These are phyloP conservation scores for Staurois parvus DNA, from an alignment of 2,797 vertebrate genomes.

Conservation along the genomic window DNA sequence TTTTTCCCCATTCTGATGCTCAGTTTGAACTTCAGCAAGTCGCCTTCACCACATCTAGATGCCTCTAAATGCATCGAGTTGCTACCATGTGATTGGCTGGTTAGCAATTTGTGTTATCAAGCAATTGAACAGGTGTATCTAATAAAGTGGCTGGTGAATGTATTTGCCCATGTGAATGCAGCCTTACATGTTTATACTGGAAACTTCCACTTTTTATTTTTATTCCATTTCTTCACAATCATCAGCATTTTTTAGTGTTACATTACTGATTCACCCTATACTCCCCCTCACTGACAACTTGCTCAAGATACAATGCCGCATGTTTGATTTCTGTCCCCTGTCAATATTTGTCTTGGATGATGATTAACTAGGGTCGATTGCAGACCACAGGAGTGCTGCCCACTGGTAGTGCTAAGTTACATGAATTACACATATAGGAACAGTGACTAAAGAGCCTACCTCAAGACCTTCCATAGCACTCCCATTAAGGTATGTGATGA, in stretches of 20 bases:
- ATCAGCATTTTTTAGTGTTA: background rate
- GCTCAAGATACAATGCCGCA: background rate
- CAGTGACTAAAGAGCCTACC: background rate
- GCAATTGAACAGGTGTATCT: too few species aligned
- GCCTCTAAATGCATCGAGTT: too few species aligned
- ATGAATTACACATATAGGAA: background rate
- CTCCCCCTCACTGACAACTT: conserved; percentile 19
- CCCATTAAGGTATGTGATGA: conserved; percentile 49
- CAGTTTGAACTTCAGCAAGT: too few species aligned
- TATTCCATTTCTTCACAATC: background rate
- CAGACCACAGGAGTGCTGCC: background rate
- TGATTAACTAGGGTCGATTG: conserved; percentile 47
- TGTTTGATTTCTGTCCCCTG: conserved; percentile 43
- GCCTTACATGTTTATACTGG: too few species aligned
- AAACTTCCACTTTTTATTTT: background rate
- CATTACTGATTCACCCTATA: background rate
- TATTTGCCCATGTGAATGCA: too few species aligned
- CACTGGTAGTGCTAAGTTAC: background rate
- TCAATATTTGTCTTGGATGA: conserved; percentile 58
- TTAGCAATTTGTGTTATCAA: too few species aligned
- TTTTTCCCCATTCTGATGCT: too few species aligned
- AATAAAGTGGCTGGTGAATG: too few species aligned
- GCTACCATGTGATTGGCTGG: too few species aligned
- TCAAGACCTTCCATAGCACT: conserved; percentile 37
- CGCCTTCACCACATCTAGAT: too few species aligned